Base-by-base conservation (phyloP, 2,113 vertebrate genomes). In the Pelvicachromis taeniatus region DNA sequence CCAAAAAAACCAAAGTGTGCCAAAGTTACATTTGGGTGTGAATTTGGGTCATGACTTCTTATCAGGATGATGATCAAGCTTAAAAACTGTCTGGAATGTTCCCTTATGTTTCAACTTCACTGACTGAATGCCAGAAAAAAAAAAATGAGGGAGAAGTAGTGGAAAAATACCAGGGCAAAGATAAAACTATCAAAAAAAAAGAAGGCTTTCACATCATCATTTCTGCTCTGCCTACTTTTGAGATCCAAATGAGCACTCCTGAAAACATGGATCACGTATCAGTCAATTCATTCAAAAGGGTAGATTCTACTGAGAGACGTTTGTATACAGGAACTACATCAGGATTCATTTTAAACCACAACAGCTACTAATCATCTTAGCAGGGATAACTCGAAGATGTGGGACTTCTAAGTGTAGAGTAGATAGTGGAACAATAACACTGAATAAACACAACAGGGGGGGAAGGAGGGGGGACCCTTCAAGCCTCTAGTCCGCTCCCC, bases 351-450 rank as follows among this genome's bases (percentile, higher is more conserved):
- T 90, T 81, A 59, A 92, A 93, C 80, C 88, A 94, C 91, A 70
- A 93, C 85, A 91, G 84, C 92, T 87, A 94, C 85, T 86, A 80
- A 61, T 81, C 85, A 87, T 87, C 83, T 91, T 85, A 85, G 65
- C 56, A 35, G 85, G 77, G 83, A 84, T 63, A 80, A 70, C 31
- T 85, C 17, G 55, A 83, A 48, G 48, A 87, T 77, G 48, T 84
- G 85, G 82, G 83, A 81, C 38, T 77, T 90, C 80, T 93, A 89
- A 88, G 63, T 80, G 79, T 33, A 86, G 82, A 91, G 80, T 33
- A 88, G 78, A 89, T 54, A 82, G 85, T 86, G 55, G 77, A 89
- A 84, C 80, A 78, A 84, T 88, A 92, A 93, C 91, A 94, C 89
- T 91, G 89, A 90, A 87, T 81, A 78, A 91, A 92, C 78, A 89